Base-by-base conservation (phyloP, 2,113 vertebrate species). In the Globicephala melas region DNA sequence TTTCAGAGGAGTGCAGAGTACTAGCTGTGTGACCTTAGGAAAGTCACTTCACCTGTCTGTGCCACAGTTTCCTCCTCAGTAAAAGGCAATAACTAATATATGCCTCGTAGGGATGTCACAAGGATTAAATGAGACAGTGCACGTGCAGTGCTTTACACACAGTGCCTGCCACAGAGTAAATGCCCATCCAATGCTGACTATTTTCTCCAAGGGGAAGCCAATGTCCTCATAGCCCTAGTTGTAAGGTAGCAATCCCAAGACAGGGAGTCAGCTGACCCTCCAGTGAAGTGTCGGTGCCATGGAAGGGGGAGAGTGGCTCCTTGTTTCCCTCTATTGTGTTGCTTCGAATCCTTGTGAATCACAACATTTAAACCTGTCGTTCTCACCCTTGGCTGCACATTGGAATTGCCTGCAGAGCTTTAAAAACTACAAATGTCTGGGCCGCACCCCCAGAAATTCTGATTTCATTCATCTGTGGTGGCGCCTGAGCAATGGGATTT, bases 261-360 rank as follows among this genome's bases (percentile, higher is more conserved):
- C n/a, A 65, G 62, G 47, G 55, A 89, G 8, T 13, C 73, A 41
- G 6, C 53, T 74, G 38, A 89, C 11, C 18, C 55, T 93, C 71
- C 53, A 89, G 63, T 71, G 87, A 86, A 94, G 83, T 79, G 58
- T 76, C 28, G 13, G 21, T 80, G 33, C 17, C 50, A 13, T 58
- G 77, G 77, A 58, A 58, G 63, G 23, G 25, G 28, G 25, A 8
- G 6, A 8, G 25, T 0, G 0, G 36, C 13, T 60, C 38, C 33
- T 68, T 68, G 31, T 9, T 74, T 89, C 79, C 31, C 23, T 23
- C 26, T 68, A n/a, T 36, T 73, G 18, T 77, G 60, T 79, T 83
- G 60, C 41, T 92, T 84, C 50, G n/a, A 68, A 84, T 88, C 38
- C 82, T 84, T 91, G 20, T 76, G 67, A 95, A 82, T 89, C 50